These are phyloP conservation scores for Listronotus bonariensis DNA, from an alignment of 1,140 invertebrate species.

Conservation along the genomic window DNA sequence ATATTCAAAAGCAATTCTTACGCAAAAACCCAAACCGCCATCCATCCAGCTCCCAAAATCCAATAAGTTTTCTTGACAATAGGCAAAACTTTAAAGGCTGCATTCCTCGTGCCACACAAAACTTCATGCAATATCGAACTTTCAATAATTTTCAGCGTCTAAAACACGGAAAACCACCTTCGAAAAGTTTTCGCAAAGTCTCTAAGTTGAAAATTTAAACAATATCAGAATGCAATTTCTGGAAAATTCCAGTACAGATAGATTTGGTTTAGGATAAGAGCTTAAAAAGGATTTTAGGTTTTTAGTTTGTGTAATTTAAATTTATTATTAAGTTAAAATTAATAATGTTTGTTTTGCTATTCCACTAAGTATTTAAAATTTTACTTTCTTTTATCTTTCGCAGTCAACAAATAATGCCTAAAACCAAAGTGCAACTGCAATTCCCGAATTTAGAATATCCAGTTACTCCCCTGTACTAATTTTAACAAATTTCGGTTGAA, in stretches of 20 bases:
- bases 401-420: too few relatives aligned
- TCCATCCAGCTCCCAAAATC: constrained; percentile 15
- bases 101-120: constrained; percentile 6
- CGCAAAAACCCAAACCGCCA: constrained; percentile 1
- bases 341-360: too few relatives aligned
- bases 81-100: constrained; percentile 13
- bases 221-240: constrained; percentile 23
- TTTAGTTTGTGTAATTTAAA: too few relatives aligned
- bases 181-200: constrained; percentile 19
- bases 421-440: too few relatives aligned
- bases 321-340: too few relatives aligned
- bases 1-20: neutral
- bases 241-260: constrained; percentile 10
- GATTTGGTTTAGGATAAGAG: neutral
- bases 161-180: constrained; percentile 34
- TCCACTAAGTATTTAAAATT: too few relatives aligned
- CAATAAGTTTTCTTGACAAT: constrained; percentile 29
- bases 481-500: too few relatives aligned
- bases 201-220: constrained; percentile 31
- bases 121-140: constrained; percentile 30
- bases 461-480: too few relatives aligned
- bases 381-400: too few relatives aligned
- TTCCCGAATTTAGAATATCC: too few relatives aligned
- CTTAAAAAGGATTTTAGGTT: constrained; percentile 1
- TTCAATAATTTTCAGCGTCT: constrained; percentile 31